Base-by-base conservation (phyloP, 2,888 invertebrate genomes). In the Drosophila multiciliata region DNA sequence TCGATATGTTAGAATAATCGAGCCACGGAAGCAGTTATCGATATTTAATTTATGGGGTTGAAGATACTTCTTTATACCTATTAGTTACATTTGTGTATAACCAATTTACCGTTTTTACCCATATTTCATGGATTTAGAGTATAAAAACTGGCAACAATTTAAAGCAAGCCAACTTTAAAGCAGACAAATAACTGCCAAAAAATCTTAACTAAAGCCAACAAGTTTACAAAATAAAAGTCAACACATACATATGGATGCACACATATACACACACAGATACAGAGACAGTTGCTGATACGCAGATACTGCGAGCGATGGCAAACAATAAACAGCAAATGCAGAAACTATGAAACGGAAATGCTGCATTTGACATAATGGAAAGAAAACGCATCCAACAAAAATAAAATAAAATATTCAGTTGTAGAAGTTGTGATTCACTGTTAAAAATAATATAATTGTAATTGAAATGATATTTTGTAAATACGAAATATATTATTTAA, bases 341-440 rank as follows among this genome's bases (percentile, higher is more conserved):
- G 75, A 76, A 78, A 77, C 71, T 80, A 78, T 71, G 65, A 78
- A 81, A 79, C 85, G 85, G 86, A 79, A 88, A 77, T 69, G 81
- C 88, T 90, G 88, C 86, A 83, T 82, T 88, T 87, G 90, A 90
- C 86, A 87, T 79, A 90, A 82, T 70, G 88, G 75, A 80, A 85
- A 75, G 72, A 75, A 66, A 80, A 86, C 74, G 74, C 87, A 89
- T 62, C 17, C 60, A 65, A 52, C 64, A 54, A 2, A 2, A 48
- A 50, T 23, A n/a, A 17, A 65, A 17, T 20, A 15, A 7, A 12
- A 5, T 23, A 0, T 32, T 52, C 8, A 11, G 17, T n/a, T 59
- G 15, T 6, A 36, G 42, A 45, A 20, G 54, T 48, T 20, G 20
- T 35, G 26, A 53, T 49, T 53, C 72, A 35, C 71, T 68, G 36